Evolutionary conservation across 2,797 vertebrate genomes (phyloP), one percentile per base, ranked within the genome.

Genomic region (Danio albolineatus): DNA sequence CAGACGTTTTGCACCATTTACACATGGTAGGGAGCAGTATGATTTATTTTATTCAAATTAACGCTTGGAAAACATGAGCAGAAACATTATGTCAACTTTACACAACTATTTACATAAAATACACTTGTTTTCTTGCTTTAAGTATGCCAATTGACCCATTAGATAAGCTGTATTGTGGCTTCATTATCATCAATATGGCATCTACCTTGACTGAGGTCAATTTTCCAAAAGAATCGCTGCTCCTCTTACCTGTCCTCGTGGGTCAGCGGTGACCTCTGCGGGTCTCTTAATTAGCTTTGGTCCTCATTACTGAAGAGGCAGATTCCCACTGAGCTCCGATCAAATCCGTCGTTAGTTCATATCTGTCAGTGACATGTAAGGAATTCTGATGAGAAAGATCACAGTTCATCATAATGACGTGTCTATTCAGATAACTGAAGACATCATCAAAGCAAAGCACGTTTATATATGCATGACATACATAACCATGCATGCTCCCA

Each of bases 341-440:
- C 74, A 80, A 80, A 73, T 85, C 81, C 80, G 56, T 82, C 78
- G 83, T 80, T 79, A 61, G 57, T 28, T 43, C 57, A 85, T 57
- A 80, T 72, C 78, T 83, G 71, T 75, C 75, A 66, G 62, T 79
- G 57, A 72, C 49, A 62, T 8, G 43, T 60, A 66, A 54, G 38
- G 71, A 78, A 81, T 83, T 78, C 59, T 54, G 81, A 85, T 83
- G 76, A 78, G 70, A 74, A 48, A 80, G 73, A 83, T 80, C 81
- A 83, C 64, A 76, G 78, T 83, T 80, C 74, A 71, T 13, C 49
- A 17, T 81, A 82, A 79, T 72, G 51, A 67, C 51, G 16, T 79
- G 70, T 53, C 70, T 72, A 54, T 76, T 72, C 46, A 21, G n/a
- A 78, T 76, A 76, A 82, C 70, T 57, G 44, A 88, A 72, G 38